phyloP scores from a whole-genome alignment of 2,888 invertebrate species.

The Marronus borbonicus region DNA sequence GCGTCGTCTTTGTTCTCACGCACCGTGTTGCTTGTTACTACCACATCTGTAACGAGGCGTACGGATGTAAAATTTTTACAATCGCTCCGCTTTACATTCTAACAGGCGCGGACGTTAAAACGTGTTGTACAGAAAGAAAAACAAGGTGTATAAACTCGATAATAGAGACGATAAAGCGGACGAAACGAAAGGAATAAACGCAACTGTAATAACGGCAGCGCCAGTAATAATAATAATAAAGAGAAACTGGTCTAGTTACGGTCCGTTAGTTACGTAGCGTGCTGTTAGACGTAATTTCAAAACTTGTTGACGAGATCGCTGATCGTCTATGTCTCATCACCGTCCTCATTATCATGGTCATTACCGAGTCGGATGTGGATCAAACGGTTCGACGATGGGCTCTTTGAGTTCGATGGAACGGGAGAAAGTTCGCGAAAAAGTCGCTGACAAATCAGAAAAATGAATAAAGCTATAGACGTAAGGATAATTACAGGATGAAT shows the following conservation, averaged over 20 bases:
- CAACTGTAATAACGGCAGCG: constrained; percentile 2
- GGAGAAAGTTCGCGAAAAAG: background rate
- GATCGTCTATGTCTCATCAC: constrained; percentile 14
- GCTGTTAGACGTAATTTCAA: background rate
- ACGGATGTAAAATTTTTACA: constrained; percentile 15
- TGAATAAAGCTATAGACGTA: too few relatives aligned
- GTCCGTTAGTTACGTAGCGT: constrained; percentile 14
- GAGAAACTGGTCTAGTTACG: constrained; percentile 20
- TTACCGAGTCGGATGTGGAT: constrained; percentile 1
- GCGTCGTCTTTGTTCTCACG: constrained; percentile 6
- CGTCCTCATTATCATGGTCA: constrained; percentile 14
- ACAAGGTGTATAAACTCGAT: background rate
- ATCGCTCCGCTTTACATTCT: background rate
- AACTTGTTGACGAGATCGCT: constrained; percentile 12
- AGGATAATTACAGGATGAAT: too few relatives aligned
- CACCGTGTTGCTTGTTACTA: background rate
- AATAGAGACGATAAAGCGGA: background rate
- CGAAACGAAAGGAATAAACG: constrained; percentile 12
- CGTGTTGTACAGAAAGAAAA: background rate
- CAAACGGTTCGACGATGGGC: constrained; percentile 2
- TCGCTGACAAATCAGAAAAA: background rate
- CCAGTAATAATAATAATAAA: constrained; percentile 6
- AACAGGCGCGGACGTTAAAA: background rate
- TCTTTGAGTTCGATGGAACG: background rate
- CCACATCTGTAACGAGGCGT: background rate